Evolutionary conservation across 2,113 vertebrate genomes (phyloP).

Genomic region (Crotalus horridus): DNA sequence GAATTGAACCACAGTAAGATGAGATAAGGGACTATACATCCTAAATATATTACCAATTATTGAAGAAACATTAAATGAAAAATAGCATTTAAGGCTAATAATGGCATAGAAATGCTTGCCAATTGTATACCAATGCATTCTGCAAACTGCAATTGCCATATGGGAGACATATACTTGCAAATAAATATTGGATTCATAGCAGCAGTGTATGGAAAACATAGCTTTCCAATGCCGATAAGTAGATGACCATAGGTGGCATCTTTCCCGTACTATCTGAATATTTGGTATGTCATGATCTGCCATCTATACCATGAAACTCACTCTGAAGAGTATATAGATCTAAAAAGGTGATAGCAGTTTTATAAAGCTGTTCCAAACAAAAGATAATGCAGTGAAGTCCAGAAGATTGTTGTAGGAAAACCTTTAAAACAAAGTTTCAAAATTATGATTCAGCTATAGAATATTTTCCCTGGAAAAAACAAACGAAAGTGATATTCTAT

Average conservation of each 20-base stretch:
- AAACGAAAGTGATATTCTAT: conserved; percentile 45
- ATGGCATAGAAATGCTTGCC: not conserved
- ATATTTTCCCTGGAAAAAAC: conserved; percentile 45
- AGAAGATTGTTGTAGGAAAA: conserved; percentile 48
- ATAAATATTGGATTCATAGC: not conserved
- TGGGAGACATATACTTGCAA: not conserved
- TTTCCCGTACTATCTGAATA: not conserved
- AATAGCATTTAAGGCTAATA: not conserved
- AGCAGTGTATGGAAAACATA: not conserved
- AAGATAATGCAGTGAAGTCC: conserved; percentile 36
- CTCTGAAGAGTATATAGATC: not conserved
- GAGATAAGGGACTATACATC: not conserved
- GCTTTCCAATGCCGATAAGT: not conserved
- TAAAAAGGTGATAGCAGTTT: not conserved
- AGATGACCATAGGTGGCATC: not conserved
- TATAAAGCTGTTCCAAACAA: not conserved
- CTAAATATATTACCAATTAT: not conserved
- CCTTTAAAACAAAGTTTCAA: not conserved
- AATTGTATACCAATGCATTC: not conserved
- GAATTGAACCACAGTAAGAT: not conserved
- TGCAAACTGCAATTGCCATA: not conserved
- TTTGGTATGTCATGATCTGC: not conserved
- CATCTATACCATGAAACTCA: not conserved
- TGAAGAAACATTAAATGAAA: not conserved
- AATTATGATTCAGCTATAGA: conserved; percentile 49